A percentile compares a stretch with the other conserved stretches of the same genome.
These are phyloP conservation scores for Cyclophora albipunctata DNA, from an alignment of 2,888 invertebrate genomes.

Conservation along the genomic window DNA sequence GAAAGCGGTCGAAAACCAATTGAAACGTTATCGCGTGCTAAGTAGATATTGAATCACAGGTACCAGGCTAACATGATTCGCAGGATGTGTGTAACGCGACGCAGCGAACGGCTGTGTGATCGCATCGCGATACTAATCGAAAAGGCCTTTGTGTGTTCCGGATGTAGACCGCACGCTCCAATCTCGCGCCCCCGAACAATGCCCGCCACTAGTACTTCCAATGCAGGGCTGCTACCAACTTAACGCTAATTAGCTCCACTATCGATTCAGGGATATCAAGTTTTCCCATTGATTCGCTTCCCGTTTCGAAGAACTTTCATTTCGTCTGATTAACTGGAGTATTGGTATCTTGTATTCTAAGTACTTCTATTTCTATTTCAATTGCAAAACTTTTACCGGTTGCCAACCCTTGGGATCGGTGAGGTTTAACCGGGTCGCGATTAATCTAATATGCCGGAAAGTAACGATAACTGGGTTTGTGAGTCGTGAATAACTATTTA, in stretches of 20 bases:
- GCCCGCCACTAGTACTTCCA: slow-evolving; percentile 23
- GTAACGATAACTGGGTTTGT: slow-evolving; percentile 22
- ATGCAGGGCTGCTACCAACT: slow-evolving; percentile 1
- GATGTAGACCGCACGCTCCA: slow-evolving; percentile 57
- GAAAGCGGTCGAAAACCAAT: neutral
- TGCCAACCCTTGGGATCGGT: slow-evolving; percentile 22
- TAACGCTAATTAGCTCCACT: slow-evolving; percentile 14
- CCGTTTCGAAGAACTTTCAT: slow-evolving; percentile 18
- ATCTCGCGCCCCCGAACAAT: slow-evolving; percentile 48
- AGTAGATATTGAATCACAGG: slow-evolving; percentile 23
- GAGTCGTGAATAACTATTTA: slow-evolving; percentile 11
- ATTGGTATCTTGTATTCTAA: slow-evolving; percentile 6
- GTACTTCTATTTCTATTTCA: slow-evolving; percentile 1
- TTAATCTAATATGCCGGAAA: slow-evolving; percentile 23
- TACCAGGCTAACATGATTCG: slow-evolving; percentile 21
- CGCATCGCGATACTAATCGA: slow-evolving; percentile 54
- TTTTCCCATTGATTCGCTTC: slow-evolving; percentile 28
- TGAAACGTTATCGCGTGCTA: slow-evolving; percentile 13
- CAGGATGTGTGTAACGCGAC: slow-evolving; percentile 32
- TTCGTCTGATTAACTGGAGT: slow-evolving; percentile 5
- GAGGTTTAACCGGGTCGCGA: slow-evolving; percentile 23
- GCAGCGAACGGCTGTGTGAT: slow-evolving; percentile 30
- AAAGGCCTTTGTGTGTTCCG: slow-evolving; percentile 48
- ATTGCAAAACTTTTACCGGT: neutral
- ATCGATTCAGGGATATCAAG: slow-evolving; percentile 12